phyloP scores from a whole-genome alignment of 2,113 vertebrate species.

The Leptosomus discolor region DNA sequence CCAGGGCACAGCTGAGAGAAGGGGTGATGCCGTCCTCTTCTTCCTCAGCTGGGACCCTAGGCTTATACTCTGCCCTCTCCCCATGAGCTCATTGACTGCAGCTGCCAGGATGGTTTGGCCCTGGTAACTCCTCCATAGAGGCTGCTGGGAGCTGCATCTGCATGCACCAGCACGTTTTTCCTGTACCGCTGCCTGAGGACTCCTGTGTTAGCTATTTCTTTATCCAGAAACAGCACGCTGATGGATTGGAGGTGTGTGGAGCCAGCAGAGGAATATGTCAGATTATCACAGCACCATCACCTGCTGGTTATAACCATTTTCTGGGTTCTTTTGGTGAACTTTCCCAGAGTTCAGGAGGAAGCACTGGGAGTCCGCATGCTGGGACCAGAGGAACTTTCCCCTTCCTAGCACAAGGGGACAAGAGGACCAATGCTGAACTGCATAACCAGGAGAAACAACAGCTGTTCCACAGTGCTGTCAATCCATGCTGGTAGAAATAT shows the following conservation, averaged over 20 bases:
- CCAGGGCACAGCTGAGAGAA: background rate
- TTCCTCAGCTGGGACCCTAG: background rate
- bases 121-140: background rate
- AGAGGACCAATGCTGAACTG: background rate
- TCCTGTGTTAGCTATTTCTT: background rate
- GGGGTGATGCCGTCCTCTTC: accelerated
- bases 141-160: background rate
- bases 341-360: background rate
- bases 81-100: background rate
- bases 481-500: background rate
- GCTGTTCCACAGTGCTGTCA: background rate
- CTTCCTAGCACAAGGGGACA: background rate
- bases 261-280: background rate
- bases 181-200: background rate
- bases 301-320: background rate
- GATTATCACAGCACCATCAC: background rate
- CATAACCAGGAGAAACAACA: background rate
- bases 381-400: background rate
- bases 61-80: background rate
- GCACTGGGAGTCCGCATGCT: accelerated
- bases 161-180: background rate
- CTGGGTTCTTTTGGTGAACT: background rate
- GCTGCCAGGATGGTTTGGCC: background rate
- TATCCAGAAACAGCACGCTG: background rate
- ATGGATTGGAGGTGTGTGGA: background rate